These are phyloP conservation scores for Pachyseris speciosa DNA, from an alignment of 64 coral and sea anemone species.

Conservation along the genomic window DNA sequence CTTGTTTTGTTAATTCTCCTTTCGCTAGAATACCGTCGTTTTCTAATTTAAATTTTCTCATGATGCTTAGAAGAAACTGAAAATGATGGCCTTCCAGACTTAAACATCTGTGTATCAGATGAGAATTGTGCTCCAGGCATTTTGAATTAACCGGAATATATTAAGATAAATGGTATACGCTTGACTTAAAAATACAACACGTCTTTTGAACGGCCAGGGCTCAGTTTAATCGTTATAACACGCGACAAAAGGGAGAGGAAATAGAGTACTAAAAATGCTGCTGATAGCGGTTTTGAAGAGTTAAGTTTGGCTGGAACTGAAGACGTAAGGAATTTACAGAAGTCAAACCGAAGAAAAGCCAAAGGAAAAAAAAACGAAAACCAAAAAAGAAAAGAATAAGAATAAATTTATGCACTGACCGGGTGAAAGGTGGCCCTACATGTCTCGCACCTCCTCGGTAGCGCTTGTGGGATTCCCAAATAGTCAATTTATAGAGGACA, in stretches of 20 bases:
- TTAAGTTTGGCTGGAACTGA: too few relatives aligned
- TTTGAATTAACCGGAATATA: conserved; percentile 11
- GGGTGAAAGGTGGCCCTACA: background rate
- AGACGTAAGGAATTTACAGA: too few relatives aligned
- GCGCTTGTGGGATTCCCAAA: background rate
- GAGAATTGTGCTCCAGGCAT: background rate
- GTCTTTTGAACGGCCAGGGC: too few relatives aligned
- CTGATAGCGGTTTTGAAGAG: too few relatives aligned
- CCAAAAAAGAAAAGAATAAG: background rate
- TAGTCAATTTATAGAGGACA: background rate
- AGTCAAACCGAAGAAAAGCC: too few relatives aligned
- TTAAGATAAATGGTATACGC: background rate
- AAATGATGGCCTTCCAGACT: background rate
- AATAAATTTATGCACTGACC: background rate
- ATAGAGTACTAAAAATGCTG: too few relatives aligned
- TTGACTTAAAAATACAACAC: too few relatives aligned
- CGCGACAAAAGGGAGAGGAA: background rate
- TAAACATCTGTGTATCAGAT: conserved; percentile 53
- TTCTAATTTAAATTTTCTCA: background rate
- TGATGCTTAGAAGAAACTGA: background rate
- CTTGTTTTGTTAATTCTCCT: background rate
- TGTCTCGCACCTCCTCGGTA: background rate
- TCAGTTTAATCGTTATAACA: too few relatives aligned
- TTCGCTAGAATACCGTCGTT: background rate
- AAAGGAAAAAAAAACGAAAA: background rate